Evolutionary conservation across 2,888 invertebrate genomes (phyloP).

Genomic region (Molanna angustata): DNA sequence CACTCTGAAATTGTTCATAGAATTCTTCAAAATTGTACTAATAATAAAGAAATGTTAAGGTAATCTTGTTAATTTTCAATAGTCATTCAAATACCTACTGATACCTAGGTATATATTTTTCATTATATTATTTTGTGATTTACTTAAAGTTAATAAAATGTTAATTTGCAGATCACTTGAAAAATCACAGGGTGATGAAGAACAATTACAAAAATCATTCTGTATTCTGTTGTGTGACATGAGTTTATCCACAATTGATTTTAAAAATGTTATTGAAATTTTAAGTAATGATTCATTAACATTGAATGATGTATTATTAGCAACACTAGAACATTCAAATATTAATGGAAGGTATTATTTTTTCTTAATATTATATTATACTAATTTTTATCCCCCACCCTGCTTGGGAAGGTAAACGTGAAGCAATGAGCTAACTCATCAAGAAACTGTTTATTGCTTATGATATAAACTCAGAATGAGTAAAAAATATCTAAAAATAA

Average conservation of each 20-base stretch:
- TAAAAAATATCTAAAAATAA: too few species aligned
- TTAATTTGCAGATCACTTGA: slow-evolving; percentile 24
- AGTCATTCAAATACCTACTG: too few species aligned
- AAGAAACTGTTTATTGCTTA: too few species aligned
- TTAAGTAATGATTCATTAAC: slow-evolving; percentile 18
- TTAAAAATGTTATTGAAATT: slow-evolving; percentile 10
- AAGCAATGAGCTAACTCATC: too few species aligned
- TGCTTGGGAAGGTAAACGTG: too few species aligned
- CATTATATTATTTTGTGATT: not conserved
- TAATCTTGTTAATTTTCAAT: slow-evolving; percentile 8
- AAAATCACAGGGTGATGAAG: slow-evolving; percentile 15
- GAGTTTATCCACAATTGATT: slow-evolving; percentile 17
- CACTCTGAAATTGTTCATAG: slow-evolving; percentile 42
- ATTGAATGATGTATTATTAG: slow-evolving; percentile 21
- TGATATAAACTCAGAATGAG: too few species aligned
- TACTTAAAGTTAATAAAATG: not conserved
- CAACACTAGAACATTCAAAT: slow-evolving; percentile 9
- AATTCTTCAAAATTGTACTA: not conserved
- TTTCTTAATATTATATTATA: too few species aligned
- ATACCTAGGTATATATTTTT: too few species aligned
- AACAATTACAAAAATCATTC: slow-evolving; percentile 17
- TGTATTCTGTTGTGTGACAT: slow-evolving; percentile 16
- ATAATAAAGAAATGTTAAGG: slow-evolving; percentile 12
- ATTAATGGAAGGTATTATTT: slow-evolving; percentile 18
- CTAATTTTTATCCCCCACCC: too few species aligned